Evolutionary conservation across 2,797 vertebrate species (phyloP).

Genomic region (Halcyon leucocephala): DNA sequence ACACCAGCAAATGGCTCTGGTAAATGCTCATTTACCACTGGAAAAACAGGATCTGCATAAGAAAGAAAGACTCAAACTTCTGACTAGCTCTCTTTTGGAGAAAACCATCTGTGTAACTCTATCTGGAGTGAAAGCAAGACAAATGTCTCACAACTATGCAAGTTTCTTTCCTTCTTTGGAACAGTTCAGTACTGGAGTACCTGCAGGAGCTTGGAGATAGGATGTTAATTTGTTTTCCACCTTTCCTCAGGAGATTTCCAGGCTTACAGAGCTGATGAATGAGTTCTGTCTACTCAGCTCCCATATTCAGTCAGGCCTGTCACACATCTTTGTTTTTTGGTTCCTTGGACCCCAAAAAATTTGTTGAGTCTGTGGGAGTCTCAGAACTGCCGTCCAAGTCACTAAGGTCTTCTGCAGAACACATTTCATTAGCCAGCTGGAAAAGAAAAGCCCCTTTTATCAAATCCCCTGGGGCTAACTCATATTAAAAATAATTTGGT

Average conservation of each 20-base stretch:
- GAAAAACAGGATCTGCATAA: neutral
- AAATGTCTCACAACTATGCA: neutral
- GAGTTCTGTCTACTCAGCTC: neutral
- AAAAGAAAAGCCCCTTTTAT: constrained; percentile 50
- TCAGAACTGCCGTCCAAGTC: constrained; percentile 18
- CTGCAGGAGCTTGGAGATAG: neutral
- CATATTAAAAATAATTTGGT: constrained; percentile 37
- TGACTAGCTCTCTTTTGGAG: neutral
- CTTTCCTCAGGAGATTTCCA: constrained; percentile 9
- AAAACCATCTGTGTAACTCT: neutral
- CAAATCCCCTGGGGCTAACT: constrained; percentile 10
- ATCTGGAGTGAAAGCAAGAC: neutral
- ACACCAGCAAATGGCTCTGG: neutral
- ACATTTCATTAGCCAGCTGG: constrained; percentile 20
- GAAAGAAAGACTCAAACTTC: neutral
- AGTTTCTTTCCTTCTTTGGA: neutral
- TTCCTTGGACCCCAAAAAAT: constrained; percentile 41
- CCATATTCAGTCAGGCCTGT: neutral
- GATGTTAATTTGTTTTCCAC: constrained; percentile 36
- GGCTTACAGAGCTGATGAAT: constrained; percentile 5
- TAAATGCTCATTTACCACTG: neutral
- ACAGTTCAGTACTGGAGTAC: neutral
- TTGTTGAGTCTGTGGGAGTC: neutral
- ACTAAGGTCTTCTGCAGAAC: constrained; percentile 30
- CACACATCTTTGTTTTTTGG: neutral